These are phyloP conservation scores for Acanthisitta chloris DNA, from an alignment of 2,113 vertebrate genomes.

Conservation along the genomic window DNA sequence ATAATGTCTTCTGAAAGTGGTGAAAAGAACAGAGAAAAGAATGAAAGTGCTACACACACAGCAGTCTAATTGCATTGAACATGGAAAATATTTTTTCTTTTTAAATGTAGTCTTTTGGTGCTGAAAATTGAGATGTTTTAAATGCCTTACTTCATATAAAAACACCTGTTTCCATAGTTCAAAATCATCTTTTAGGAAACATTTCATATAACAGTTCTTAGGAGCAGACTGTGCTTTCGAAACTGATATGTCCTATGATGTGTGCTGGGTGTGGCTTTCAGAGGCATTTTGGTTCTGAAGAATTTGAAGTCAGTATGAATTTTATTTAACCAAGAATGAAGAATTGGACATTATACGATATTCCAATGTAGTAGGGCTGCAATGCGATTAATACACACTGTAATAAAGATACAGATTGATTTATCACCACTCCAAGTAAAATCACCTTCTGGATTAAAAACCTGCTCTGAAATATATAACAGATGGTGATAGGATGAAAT, in stretches of 20 bases:
- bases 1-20: neutral
- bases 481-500: conserved; percentile 6
- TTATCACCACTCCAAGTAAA: neutral
- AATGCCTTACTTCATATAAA: neutral
- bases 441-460: conserved; percentile 26
- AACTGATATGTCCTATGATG: neutral
- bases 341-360: neutral
- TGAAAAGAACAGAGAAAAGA: neutral
- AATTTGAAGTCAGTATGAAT: neutral
- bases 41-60: neutral
- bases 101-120: neutral
- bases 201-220: neutral
- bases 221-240: neutral
- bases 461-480: neutral
- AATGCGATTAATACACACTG: neutral
- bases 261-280: neutral
- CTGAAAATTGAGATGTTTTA: neutral
- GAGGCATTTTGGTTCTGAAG: neutral
- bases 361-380: neutral
- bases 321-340: neutral
- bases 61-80: neutral
- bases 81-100: neutral
- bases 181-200: neutral
- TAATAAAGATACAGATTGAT: neutral
- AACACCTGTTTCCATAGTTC: neutral